Evolutionary conservation across 1,140 invertebrate genomes (phyloP), one percentile per base, ranked within the genome.

Genomic region (Drosophila pseudoobscura): DNA sequence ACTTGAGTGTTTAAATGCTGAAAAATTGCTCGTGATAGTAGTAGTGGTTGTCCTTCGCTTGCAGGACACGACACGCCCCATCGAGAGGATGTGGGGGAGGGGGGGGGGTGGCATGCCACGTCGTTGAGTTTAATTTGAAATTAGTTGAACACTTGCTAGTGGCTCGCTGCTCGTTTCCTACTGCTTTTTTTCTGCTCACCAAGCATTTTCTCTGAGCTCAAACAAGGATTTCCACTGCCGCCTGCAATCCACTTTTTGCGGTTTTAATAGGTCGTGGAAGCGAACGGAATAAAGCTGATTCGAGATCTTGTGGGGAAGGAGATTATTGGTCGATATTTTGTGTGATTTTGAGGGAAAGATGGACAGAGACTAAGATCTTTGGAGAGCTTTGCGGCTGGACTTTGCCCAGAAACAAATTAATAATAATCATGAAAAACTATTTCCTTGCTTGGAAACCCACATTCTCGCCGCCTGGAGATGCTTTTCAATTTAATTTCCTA

Each of bases 1-100:
- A 82, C 78, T 82, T 82, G 78, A 82, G 78, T 82, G 78, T 82
- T 80, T 82, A 82, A 82, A 82, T 82, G 78, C 78, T 80, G 78
- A 78, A 82, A 82, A 82, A 82, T 82, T 82, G 78, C 77, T 61
- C 78, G 69, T 82, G 73, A 82, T 82, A 82, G 78, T 82, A 68
- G 65, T 79, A 5, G 50, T 52, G 60, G 62, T 79, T 11, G 35
- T 70, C 45, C 51, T 57, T 60, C 55, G 47, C 63, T 44, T 24
- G 59, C 49, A 65, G 57, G 71, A 58, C 75, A 62, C 35, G 11
- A 13, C 11, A 26, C 5, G 20, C 20, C 20, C 20, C 31, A 9
- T 39, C 4, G 35, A 51, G 24, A 5, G 24, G 3, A 3, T 3
- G n/a, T n/a, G n/a, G n/a, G n/a, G 15, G 15, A 0, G 15, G 15